Evolutionary conservation across 2,113 vertebrate genomes (phyloP), one percentile per base, ranked within the genome.

Genomic region (Terrapene triunguis): DNA sequence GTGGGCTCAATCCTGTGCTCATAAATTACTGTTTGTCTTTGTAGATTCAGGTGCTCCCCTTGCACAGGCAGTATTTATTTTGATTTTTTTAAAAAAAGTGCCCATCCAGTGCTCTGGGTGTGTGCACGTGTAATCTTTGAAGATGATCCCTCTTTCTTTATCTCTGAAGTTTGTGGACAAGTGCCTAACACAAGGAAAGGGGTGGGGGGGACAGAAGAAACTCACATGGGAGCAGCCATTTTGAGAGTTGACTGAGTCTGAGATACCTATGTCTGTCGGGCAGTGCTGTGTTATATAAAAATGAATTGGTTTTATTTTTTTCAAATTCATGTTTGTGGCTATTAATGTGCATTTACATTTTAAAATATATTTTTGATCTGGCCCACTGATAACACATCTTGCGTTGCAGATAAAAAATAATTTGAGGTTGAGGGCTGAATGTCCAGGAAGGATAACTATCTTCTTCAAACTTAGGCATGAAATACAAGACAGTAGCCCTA

Each of bases 41-140:
- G 7, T 47, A 69, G 80, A 81, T 51, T 72, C 51, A 9, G 14
- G 44, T 51, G 13, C 27, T 55, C 17, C 50, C n/a, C 16, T 29
- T 84, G 10, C 69, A 12, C 2, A 44, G 16, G 0, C 59, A 10
- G 89, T 92, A 84, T 12, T 5, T 57, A 57, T 87, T 74, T 69
- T 53, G 8, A 44, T 44, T 44, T 44, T 44, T 78, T 87, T 96
- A 3, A 88, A 78, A 88, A 78, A 85, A 1, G 0, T 78, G 10
- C 48, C 8, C 1, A 0, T 3, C 1, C 42, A 55, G 54, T 80
- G 2, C 32, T 84, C 12, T 4, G 0, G 47, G 0, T 1, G 3
- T 4, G 1, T 48, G 2, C 19, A 6, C 8, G 2, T 82, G 35
- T 21, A 10, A 29, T 92, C 25, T 38, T 3, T 10, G 32, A 2